Evolutionary conservation across 2,797 vertebrate species (phyloP).

Genomic region (Danio choprae): DNA sequence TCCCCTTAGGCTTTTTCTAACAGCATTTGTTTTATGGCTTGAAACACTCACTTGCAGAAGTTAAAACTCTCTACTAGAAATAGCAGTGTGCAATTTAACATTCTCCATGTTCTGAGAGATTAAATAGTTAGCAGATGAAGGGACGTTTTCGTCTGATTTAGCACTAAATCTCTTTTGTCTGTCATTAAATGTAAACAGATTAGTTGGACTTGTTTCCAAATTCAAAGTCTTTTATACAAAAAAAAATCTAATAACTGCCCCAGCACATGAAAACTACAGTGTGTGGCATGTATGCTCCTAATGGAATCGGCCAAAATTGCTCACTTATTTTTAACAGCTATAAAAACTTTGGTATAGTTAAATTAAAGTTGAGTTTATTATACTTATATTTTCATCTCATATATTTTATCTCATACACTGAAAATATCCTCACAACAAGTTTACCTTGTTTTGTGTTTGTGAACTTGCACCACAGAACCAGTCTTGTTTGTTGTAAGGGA

Average conservation of each 20-base stretch:
- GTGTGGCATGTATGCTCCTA: not conserved
- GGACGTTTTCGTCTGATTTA: not conserved
- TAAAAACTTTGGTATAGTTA: too few relatives aligned
- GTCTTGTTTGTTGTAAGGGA: too few relatives aligned
- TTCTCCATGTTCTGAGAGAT: conserved; percentile 1
- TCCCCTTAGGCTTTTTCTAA: not conserved
- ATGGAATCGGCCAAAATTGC: not conserved
- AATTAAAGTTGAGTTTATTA: too few relatives aligned
- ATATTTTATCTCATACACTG: too few relatives aligned
- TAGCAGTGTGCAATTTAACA: not conserved
- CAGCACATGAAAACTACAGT: not conserved
- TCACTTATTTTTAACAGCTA: not conserved
- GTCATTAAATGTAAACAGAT: not conserved
- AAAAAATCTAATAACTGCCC: not conserved
- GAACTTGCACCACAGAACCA: too few relatives aligned
- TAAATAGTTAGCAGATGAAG: not conserved
- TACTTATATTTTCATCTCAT: too few relatives aligned
- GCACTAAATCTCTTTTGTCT: not conserved
- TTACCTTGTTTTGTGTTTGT: too few relatives aligned
- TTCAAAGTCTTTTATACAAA: not conserved
- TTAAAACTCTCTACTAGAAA: conserved; percentile 1
- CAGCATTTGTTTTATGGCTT: not conserved
- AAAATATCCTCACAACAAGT: too few relatives aligned
- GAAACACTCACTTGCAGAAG: not conserved
- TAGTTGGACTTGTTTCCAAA: not conserved